Evolutionary conservation across 2,113 vertebrate species (phyloP).

Genomic region (Manacus vitellinus): DNA sequence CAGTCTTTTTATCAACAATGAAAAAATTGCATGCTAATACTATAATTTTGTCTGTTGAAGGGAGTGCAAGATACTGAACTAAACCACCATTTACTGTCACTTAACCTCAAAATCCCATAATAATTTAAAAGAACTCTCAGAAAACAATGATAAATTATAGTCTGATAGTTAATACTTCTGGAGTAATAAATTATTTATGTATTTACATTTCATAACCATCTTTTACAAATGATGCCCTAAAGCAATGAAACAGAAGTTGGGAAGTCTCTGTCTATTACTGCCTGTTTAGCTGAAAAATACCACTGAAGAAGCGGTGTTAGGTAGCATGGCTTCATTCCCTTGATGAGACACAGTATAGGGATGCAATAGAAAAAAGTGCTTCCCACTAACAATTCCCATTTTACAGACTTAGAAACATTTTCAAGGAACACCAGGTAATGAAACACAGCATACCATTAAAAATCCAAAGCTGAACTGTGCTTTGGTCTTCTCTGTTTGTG

Average conservation of each 20-base stretch:
- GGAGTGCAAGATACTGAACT: not conserved
- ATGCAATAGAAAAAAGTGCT: not conserved
- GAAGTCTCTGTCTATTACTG: not conserved
- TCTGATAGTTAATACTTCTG: not conserved
- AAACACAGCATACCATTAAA: not conserved
- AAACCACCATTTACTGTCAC: not conserved
- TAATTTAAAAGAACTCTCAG: not conserved
- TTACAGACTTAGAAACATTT: not conserved
- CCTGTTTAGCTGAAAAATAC: not conserved
- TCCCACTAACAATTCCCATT: not conserved
- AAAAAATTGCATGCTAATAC: not conserved
- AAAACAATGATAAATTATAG: not conserved
- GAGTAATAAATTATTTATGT: not conserved
- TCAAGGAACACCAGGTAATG: not conserved
- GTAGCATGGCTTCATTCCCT: not conserved
- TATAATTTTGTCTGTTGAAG: not conserved
- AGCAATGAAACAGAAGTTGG: not conserved
- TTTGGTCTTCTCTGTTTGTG: not conserved
- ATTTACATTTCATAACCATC: not conserved
- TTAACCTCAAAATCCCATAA: not conserved
- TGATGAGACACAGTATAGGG: accelerated
- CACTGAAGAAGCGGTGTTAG: not conserved
- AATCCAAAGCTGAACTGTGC: not conserved
- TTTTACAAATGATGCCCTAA: not conserved
- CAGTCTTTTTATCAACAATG: not conserved